Percentiles rank a stretch among this genome's conserved stretches.
phyloP scores from a whole-genome alignment of 1,140 invertebrate species.

The Dendrolimus punctatus region DNA sequence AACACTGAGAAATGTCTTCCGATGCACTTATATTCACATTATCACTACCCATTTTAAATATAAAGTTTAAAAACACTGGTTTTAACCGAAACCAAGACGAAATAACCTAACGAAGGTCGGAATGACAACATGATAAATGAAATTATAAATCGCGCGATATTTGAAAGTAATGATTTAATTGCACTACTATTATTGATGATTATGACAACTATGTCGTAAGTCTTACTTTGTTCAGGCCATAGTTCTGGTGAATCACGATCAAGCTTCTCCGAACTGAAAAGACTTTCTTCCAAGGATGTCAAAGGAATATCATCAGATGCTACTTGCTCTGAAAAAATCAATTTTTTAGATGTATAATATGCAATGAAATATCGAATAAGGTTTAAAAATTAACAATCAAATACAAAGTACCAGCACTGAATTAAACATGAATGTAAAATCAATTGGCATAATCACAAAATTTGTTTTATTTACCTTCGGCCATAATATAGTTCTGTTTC shows the following conservation, averaged over 20 bases:
- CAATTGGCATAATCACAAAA: neutral
- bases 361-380: neutral
- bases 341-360: neutral
- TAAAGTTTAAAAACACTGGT: conserved; percentile 48
- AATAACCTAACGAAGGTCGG: conserved; percentile 12
- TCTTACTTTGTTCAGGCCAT: conserved; percentile 94
- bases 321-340: conserved; percentile 49
- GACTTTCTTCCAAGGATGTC: conserved; percentile 76
- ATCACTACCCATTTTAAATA: conserved; percentile 47
- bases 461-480: conserved; percentile 44
- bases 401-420: too few species aligned
- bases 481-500: conserved; percentile 58
- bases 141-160: conserved; percentile 52
- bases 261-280: conserved; percentile 89
- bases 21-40: conserved; percentile 31
- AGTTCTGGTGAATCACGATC: conserved; percentile 92
- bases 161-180: conserved; percentile 29
- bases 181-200: neutral
- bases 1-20: conserved; percentile 38
- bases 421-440: neutral
- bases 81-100: conserved; percentile 46
- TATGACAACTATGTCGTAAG: neutral
- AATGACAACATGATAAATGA: conserved; percentile 54
- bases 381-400: too few species aligned
- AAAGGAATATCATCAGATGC: conserved; percentile 68